Percentiles rank a stretch among this genome's conserved stretches.
phyloP scores from a whole-genome alignment of 2,113 vertebrate species.

The Camarhynchus parvulus region DNA sequence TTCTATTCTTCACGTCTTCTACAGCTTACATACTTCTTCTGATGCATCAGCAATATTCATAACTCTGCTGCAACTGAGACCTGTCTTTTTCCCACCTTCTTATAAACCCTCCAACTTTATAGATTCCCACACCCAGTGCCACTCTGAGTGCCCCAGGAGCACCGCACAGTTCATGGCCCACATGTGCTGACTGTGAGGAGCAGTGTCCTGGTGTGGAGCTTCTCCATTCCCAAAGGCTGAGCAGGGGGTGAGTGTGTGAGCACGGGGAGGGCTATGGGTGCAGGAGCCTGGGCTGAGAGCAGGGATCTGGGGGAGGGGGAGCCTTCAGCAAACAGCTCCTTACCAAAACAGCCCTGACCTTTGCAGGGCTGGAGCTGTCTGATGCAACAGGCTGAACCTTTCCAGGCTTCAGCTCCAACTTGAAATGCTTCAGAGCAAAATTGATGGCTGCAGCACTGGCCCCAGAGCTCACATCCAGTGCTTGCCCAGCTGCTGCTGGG shows the following conservation, averaged over 20 bases:
- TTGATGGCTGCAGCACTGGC: background rate
- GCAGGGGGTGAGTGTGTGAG: background rate
- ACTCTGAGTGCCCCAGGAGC: rapidly evolving
- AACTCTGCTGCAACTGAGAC: too few relatives aligned
- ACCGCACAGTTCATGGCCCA: rapidly evolving
- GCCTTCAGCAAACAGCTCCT: constrained; percentile 7
- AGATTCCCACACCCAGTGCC: too few relatives aligned
- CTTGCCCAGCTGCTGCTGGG: background rate
- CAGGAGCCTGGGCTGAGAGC: rapidly evolving
- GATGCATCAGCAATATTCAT: too few relatives aligned
- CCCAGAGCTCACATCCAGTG: background rate
- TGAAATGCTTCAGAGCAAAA: constrained; percentile 12
- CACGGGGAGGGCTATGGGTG: background rate
- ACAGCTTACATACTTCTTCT: too few relatives aligned
- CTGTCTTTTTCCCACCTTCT: too few relatives aligned
- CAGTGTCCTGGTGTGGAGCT: background rate
- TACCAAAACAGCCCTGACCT: constrained; percentile 44
- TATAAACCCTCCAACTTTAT: too few relatives aligned
- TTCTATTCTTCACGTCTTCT: too few relatives aligned
- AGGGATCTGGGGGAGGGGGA: background rate
- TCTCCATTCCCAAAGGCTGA: background rate
- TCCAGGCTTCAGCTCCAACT: constrained; percentile 16
- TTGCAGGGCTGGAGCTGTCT: constrained; percentile 40
- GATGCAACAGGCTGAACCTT: constrained; percentile 50
- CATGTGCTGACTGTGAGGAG: background rate